Percentiles rank a stretch among this genome's conserved stretches.
Evolutionary conservation across 2,797 vertebrate genomes (phyloP).

Genomic region (Anguilla anguilla): DNA sequence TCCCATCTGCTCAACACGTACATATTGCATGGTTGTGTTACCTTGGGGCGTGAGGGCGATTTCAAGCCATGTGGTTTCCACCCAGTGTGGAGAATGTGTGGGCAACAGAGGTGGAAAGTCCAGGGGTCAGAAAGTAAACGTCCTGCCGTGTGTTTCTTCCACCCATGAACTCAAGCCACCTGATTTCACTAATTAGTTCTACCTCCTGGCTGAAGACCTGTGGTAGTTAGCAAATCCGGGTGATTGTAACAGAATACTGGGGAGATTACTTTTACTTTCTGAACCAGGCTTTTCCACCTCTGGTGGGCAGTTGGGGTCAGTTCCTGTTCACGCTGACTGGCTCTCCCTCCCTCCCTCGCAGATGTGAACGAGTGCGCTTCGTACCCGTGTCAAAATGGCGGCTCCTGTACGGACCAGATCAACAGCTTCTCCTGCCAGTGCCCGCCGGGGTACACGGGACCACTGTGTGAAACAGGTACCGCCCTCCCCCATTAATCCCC

Average conservation of each 20-base stretch:
- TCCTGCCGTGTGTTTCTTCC: too few species aligned
- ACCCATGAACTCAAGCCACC: too few species aligned
- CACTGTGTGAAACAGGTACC: constrained; percentile 76
- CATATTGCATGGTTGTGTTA: constrained; percentile 39
- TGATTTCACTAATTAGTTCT: too few species aligned
- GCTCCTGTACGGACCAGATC: constrained; percentile 78
- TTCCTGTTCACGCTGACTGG: constrained; percentile 52
- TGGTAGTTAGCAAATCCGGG: too few species aligned
- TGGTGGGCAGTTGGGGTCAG: constrained; percentile 23
- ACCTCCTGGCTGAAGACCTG: too few species aligned
- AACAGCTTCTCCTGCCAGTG: constrained; percentile 86
- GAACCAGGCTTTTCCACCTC: too few species aligned
- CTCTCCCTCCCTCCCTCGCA: constrained; percentile 53
- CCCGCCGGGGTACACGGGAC: constrained; percentile 78
- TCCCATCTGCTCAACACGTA: constrained; percentile 55
- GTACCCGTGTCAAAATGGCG: constrained; percentile 85
- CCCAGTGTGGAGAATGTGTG: neutral
- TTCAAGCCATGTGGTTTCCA: constrained; percentile 2
- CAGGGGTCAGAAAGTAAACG: too few species aligned
- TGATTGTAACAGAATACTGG: too few species aligned
- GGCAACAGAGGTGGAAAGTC: neutral
- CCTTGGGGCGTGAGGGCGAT: neutral
- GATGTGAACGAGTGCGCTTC: constrained; percentile 91
- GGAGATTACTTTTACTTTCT: too few species aligned
- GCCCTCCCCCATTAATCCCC: neutral